phyloP scores from a whole-genome alignment of 2,888 invertebrate genomes.

The Amitus sp. region DNA sequence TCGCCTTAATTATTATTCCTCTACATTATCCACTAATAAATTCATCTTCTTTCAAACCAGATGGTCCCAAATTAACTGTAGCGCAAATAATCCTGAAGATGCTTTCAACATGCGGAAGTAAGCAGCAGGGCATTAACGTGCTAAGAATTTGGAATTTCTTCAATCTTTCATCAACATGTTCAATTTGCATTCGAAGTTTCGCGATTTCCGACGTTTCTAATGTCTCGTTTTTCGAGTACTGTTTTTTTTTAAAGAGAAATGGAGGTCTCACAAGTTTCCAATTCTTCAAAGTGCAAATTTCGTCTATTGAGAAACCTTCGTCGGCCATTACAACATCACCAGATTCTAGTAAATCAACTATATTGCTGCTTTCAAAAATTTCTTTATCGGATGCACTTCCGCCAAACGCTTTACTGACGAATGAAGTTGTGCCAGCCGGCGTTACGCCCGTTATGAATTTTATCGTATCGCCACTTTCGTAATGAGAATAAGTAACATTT shows the following conservation, averaged over 20 bases:
- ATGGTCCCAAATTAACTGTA: constrained; percentile 28
- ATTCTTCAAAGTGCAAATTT: constrained; percentile 21
- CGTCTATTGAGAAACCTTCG: constrained; percentile 36
- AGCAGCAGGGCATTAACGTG: constrained; percentile 21
- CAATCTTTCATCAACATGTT: constrained; percentile 38
- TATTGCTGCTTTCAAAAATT: constrained; percentile 29
- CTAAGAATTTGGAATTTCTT: constrained; percentile 34
- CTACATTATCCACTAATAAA: too few species aligned
- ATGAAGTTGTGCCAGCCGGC: constrained; percentile 44
- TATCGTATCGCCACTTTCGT: constrained; percentile 34
- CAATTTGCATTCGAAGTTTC: constrained; percentile 34
- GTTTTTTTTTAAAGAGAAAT: constrained; percentile 37
- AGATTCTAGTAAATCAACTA: constrained; percentile 14
- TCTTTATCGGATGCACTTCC: constrained; percentile 22
- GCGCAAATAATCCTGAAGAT: constrained; percentile 35
- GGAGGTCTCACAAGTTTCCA: constrained; percentile 31
- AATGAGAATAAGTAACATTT: constrained; percentile 42
- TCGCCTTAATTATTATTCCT: too few species aligned
- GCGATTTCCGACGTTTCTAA: constrained; percentile 29
- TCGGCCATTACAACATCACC: constrained; percentile 41
- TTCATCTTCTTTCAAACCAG: constrained; percentile 24
- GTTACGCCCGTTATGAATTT: constrained; percentile 43
- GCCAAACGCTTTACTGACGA: constrained; percentile 40
- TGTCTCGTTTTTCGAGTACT: constrained; percentile 32
- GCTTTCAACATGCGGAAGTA: constrained; percentile 20